Base-by-base conservation (phyloP, 2,797 vertebrate species). In the Helostoma temminkii region DNA sequence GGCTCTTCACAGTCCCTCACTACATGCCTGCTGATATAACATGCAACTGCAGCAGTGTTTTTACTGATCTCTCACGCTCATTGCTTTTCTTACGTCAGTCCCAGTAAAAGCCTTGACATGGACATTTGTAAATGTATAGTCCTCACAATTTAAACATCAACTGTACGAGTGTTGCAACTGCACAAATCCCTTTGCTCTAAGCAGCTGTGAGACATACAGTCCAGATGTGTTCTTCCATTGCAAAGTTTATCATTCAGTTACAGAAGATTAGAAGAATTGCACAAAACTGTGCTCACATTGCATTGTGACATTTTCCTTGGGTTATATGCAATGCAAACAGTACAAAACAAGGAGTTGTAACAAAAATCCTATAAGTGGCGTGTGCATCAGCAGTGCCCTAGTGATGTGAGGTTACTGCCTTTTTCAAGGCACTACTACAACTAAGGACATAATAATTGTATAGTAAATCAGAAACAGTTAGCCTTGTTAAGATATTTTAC, bases 391-490 rank as follows among this genome's bases (percentile, higher is more conserved):
- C 37, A 18, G 8, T 25, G 18, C 28, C 50, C 12, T n/a, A 43
- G 22, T 54, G 42, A 15, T 65, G 36, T 12, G 11, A 34, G 3
- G 18, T 36, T 37, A 18, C 42, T 37, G 45, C 54, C 18, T 19
- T 34, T 53, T 30, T 66, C 5, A 25, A n/a, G 34, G 39, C 48
- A 52, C 25, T 1, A 22, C 16, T 4, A 6, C 26, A 52, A 49
- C n/a, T 39, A 41, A 16, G 50, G 30, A 42, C 46, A 24, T 25
- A 77, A 66, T 53, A 78, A 59, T 67, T 24, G 36, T 21, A 46
- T 47, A 24, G 24, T 60, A 60, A 71, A 63, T 67, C 43, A 55
- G 37, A 34, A 66, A 36, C 25, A 41, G 41, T 63, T 8, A 21
- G 53, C 68, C 26, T 19, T 19, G 15, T 61, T 49, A 7, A 39